These are phyloP conservation scores for Tipula vernalis DNA, from an alignment of 2,888 invertebrate genomes.

Conservation along the genomic window DNA sequence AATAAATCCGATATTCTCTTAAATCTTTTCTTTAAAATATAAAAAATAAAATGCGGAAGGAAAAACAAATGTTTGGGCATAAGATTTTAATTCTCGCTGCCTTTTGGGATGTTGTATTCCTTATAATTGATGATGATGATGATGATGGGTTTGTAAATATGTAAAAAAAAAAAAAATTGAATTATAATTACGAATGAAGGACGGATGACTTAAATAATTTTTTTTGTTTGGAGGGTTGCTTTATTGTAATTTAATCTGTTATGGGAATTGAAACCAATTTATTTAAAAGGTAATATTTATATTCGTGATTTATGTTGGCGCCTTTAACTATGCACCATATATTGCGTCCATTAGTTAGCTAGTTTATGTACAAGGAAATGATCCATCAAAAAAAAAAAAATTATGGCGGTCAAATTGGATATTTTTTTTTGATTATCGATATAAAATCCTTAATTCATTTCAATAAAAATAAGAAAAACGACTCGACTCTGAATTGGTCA, in stretches of 20 bases:
- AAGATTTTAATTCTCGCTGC: not conserved
- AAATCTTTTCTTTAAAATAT: not conserved
- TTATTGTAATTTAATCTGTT: not conserved
- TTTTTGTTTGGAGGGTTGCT: not conserved
- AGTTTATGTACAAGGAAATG: not conserved
- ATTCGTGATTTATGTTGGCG: not conserved
- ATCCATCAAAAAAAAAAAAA: not conserved
- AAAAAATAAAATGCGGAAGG: not conserved
- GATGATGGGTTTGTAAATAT: not conserved
- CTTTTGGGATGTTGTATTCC: not conserved
- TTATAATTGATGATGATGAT: not conserved
- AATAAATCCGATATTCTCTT: not conserved
- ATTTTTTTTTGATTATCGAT: not conserved
- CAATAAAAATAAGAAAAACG: not conserved
- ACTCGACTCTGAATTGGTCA: not conserved
- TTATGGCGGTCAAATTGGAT: not conserved
- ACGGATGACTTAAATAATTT: not conserved
- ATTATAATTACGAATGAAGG: slow-evolving; percentile 4
- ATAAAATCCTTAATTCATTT: not conserved
- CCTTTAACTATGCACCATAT: not conserved
- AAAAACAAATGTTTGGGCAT: not conserved
- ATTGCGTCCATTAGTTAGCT: not conserved
- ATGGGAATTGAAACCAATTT: not conserved
- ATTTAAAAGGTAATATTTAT: not conserved
- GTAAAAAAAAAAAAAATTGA: not conserved